Percentiles rank a stretch among this genome's conserved stretches.
phyloP scores from a whole-genome alignment of 2,797 vertebrate genomes.

The Rhynchonycteris naso region DNA sequence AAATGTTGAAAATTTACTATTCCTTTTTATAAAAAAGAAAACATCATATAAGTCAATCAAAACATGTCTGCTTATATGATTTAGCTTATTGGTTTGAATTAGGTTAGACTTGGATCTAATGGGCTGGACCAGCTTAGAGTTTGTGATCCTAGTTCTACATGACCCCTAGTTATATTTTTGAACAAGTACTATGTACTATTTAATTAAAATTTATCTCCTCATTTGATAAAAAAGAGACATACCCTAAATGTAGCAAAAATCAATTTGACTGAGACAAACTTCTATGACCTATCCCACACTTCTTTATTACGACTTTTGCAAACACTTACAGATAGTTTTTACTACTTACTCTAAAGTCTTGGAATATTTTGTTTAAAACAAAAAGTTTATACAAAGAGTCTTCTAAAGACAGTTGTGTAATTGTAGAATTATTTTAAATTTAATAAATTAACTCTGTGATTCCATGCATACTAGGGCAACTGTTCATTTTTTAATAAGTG shows the following conservation, averaged over 20 bases:
- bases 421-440: constrained; percentile 49
- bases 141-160: neutral
- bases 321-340: constrained; percentile 14
- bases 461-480: neutral
- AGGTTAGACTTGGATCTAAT: neutral
- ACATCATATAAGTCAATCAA: neutral
- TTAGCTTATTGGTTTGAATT: neutral
- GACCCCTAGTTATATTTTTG: neutral
- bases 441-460: constrained; percentile 52
- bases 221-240: neutral
- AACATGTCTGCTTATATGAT: neutral
- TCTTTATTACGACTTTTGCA: neutral
- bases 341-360: constrained; percentile 62
- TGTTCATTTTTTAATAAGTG: constrained; percentile 29
- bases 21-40: neutral
- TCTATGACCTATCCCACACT: neutral
- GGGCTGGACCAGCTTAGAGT: neutral
- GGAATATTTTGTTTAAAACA: constrained; percentile 56
- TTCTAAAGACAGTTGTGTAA: constrained; percentile 27
- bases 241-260: neutral
- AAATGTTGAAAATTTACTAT: neutral
- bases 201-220: constrained; percentile 21
- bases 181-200: neutral
- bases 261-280: neutral
- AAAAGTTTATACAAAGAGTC: constrained; percentile 40